Evolutionary conservation across 1,140 invertebrate species (phyloP).

Genomic region (Portunus trituberculatus): DNA sequence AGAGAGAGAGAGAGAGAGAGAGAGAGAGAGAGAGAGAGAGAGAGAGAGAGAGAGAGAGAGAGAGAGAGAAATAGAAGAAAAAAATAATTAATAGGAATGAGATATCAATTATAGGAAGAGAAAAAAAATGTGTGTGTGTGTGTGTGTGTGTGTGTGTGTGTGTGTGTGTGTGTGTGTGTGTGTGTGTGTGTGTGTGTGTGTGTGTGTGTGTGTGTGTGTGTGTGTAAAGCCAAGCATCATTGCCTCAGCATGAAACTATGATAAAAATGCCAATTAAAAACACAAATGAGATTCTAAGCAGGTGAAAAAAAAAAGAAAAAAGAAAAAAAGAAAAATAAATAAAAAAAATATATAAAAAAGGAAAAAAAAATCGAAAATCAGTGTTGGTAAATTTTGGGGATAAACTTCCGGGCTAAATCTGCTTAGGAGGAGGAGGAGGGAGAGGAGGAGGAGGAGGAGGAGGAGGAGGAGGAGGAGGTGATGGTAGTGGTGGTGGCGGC

Average conservation of each 20-base stretch:
- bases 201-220: background rate
- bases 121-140: background rate
- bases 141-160: slow-evolving; percentile 18
- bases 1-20: slow-evolving; percentile 16
- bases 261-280: background rate
- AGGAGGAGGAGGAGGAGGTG: background rate
- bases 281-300: no score
- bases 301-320: background rate
- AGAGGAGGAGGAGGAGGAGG: background rate
- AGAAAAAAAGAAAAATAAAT: background rate
- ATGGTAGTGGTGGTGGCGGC: background rate
- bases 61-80: background rate
- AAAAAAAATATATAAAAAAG: background rate
- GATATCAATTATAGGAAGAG: background rate
- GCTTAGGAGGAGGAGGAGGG: background rate
- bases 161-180: slow-evolving; percentile 9
- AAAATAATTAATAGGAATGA: background rate
- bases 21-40: slow-evolving; percentile 20
- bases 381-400: background rate
- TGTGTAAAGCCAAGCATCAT: background rate
- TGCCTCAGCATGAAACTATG: background rate
- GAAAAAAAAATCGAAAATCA: background rate
- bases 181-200: slow-evolving; percentile 18
- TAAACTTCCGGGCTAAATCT: slow-evolving; percentile 2
- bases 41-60: slow-evolving; percentile 18